phyloP scores from a whole-genome alignment of 1,140 invertebrate genomes.

The Drosophila elegans region DNA sequence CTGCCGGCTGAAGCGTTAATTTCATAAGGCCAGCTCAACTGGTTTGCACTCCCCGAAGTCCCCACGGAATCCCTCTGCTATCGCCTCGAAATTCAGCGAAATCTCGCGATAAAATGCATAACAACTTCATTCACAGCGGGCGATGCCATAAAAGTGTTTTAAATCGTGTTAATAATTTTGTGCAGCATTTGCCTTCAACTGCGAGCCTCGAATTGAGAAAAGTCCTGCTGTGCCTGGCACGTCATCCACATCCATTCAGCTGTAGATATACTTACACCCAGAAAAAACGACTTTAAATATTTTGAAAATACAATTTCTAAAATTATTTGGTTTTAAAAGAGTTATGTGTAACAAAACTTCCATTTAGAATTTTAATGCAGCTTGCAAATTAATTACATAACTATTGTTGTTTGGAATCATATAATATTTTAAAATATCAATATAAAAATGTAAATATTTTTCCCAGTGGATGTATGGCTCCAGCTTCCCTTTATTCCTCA shows the following conservation, averaged over 20 bases:
- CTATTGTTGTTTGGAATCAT: too few relatives aligned
- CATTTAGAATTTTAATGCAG: too few relatives aligned
- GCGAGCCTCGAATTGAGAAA: conserved; percentile 69
- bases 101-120: conserved; percentile 83
- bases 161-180: conserved; percentile 84
- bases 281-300: background rate
- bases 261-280: conserved; percentile 12
- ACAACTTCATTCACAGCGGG: conserved; percentile 84
- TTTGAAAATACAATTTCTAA: too few relatives aligned
- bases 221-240: conserved; percentile 79
- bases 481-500: conserved; percentile 5
- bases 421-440: too few relatives aligned
- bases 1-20: conserved; percentile 74
- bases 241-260: conserved; percentile 58
- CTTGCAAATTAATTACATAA: too few relatives aligned
- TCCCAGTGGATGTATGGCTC: background rate
- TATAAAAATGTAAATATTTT: background rate
- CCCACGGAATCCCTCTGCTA: background rate
- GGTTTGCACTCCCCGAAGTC: conserved; percentile 37
- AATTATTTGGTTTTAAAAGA: too few relatives aligned
- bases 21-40: conserved; percentile 62
- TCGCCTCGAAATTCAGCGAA: conserved; percentile 65
- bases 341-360: too few relatives aligned
- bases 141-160: conserved; percentile 84
- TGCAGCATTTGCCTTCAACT: conserved; percentile 69